Evolutionary conservation across 2,113 vertebrate species (phyloP).

Genomic region (Microtus montanus): DNA sequence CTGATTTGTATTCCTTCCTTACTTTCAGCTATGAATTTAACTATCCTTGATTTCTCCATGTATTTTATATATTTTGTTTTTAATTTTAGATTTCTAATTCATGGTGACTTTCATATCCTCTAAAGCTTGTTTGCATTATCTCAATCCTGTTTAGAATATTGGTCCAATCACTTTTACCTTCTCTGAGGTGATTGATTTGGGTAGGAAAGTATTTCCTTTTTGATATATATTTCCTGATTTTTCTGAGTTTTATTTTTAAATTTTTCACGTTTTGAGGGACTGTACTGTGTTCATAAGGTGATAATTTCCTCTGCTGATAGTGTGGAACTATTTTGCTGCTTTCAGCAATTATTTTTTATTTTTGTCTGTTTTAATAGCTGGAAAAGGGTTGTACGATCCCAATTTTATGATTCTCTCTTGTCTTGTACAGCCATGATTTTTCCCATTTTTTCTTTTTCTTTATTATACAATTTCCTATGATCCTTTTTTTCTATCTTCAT

Average conservation of each 20-base stretch:
- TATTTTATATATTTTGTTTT: conserved; percentile 47
- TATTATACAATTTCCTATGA: not conserved
- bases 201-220: not conserved
- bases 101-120: not conserved
- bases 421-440: not conserved
- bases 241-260: conserved; percentile 3
- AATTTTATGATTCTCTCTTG: not conserved
- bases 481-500: not conserved
- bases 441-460: not conserved
- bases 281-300: not conserved
- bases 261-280: not conserved
- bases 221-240: not conserved
- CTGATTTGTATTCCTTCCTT: not conserved
- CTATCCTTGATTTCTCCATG: conserved; percentile 7
- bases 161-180: not conserved
- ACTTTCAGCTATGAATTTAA: not conserved
- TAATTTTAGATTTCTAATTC: conserved; percentile 46
- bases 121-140: conserved; percentile 11
- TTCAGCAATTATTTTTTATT: not conserved
- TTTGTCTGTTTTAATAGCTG: conserved; percentile 32
- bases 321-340: not conserved
- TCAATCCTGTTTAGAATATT: not conserved
- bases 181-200: not conserved
- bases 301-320: not conserved
- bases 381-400: not conserved